Evolutionary conservation across 2,797 vertebrate species (phyloP).

Genomic region (Choloepus didactylus): DNA sequence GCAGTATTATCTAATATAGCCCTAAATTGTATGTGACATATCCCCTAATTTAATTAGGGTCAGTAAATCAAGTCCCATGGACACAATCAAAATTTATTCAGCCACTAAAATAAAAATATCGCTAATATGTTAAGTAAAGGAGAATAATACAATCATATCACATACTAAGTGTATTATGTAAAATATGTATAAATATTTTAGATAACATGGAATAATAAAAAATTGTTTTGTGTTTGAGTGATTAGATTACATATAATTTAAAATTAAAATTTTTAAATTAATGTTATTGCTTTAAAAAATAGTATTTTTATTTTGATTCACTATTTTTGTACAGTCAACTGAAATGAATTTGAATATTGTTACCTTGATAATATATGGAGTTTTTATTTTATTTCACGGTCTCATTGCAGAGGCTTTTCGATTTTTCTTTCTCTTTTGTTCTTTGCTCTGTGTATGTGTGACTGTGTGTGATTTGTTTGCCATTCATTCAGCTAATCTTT

Average conservation of each 20-base stretch:
- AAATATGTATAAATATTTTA: background rate
- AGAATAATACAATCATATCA: background rate
- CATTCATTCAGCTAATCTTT: conserved; percentile 72
- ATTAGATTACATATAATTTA: background rate
- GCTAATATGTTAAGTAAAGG: background rate
- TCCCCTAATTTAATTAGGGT: background rate
- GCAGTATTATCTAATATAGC: background rate
- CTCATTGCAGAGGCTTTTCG: background rate
- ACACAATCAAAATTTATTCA: background rate
- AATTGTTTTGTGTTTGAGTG: background rate
- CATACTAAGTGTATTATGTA: background rate
- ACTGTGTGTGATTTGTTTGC: conserved; percentile 74
- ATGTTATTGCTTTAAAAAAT: background rate
- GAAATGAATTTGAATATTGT: conserved; percentile 4
- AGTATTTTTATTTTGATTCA: background rate
- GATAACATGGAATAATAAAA: background rate
- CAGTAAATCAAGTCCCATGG: background rate
- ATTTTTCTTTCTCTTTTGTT: conserved; percentile 18
- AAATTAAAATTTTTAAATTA: background rate
- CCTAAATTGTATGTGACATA: background rate
- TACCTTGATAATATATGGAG: background rate
- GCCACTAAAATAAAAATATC: background rate
- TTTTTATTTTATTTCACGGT: conserved; percentile 34
- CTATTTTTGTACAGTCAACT: background rate
- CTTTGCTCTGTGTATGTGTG: background rate